These are phyloP conservation scores for Phaedon cochleariae DNA, from an alignment of 2,888 invertebrate species.

Conservation along the genomic window DNA sequence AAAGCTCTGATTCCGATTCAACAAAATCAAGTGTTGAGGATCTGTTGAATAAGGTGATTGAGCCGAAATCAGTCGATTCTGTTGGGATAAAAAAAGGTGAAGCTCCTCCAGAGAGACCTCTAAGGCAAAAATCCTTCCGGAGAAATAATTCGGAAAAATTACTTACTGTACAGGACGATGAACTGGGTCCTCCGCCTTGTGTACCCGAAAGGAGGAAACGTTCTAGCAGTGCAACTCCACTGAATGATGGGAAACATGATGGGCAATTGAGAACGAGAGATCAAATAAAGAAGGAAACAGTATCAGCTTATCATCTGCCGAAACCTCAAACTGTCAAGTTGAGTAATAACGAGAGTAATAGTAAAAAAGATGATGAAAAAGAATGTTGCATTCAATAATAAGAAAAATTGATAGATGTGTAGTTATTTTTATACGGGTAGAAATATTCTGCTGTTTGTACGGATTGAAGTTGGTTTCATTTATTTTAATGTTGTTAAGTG, in stretches of 20 bases:
- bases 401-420: slow-evolving; percentile 51
- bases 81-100: not conserved
- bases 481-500: slow-evolving; percentile 45
- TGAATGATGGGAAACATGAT: slow-evolving; percentile 39
- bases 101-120: not conserved
- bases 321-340: slow-evolving; percentile 39
- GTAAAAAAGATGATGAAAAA: slow-evolving; percentile 50
- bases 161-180: not conserved
- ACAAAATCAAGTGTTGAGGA: not conserved
- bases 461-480: slow-evolving; percentile 42
- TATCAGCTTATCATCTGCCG: slow-evolving; percentile 45
- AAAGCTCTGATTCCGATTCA: not conserved
- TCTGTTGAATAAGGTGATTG: not conserved
- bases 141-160: not conserved
- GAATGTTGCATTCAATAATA: slow-evolving; percentile 56
- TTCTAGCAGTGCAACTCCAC: slow-evolving; percentile 46
- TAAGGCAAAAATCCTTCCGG: not conserved
- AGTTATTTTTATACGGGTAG: slow-evolving; percentile 56
- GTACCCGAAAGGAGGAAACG: slow-evolving; percentile 45
- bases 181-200: slow-evolving; percentile 29
- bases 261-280: slow-evolving; percentile 19
- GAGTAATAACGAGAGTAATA: slow-evolving; percentile 34
- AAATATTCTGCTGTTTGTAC: slow-evolving; percentile 50
- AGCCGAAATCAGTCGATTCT: not conserved
- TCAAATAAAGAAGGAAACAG: slow-evolving; percentile 46